These are phyloP conservation scores for Alethe castanea DNA, from an alignment of 2,113 vertebrate genomes.

Conservation along the genomic window DNA sequence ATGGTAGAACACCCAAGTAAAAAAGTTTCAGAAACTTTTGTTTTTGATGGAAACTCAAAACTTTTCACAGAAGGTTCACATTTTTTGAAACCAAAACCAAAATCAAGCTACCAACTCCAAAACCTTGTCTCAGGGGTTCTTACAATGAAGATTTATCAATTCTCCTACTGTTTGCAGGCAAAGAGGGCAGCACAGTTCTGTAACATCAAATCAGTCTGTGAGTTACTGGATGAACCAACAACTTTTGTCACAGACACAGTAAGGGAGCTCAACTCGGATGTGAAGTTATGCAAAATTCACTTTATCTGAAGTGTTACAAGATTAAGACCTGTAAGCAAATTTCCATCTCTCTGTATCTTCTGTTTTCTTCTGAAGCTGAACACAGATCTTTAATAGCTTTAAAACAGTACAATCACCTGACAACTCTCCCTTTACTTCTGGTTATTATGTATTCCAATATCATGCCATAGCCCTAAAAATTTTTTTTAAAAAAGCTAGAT, in stretches of 20 bases:
- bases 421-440: not conserved
- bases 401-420: not conserved
- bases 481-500: too few relatives aligned
- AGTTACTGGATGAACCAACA: not conserved
- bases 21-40: not conserved
- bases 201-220: not conserved
- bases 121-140: not conserved
- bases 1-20: not conserved
- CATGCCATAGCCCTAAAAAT: not conserved
- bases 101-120: not conserved
- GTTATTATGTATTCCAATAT: not conserved
- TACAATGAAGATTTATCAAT: not conserved
- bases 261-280: not conserved
- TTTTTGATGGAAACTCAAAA: not conserved
- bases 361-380: not conserved
- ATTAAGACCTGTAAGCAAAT: not conserved
- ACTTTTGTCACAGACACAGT: not conserved
- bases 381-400: not conserved
- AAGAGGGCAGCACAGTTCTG: not conserved
- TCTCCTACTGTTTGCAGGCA: not conserved
- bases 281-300: not conserved
- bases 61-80: not conserved
- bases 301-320: not conserved
- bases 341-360: not conserved
- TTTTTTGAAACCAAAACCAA: not conserved